Evolutionary conservation across 1,140 invertebrate species (phyloP), one percentile per base, ranked within the genome.

Genomic region (Drosophila ambigua): DNA sequence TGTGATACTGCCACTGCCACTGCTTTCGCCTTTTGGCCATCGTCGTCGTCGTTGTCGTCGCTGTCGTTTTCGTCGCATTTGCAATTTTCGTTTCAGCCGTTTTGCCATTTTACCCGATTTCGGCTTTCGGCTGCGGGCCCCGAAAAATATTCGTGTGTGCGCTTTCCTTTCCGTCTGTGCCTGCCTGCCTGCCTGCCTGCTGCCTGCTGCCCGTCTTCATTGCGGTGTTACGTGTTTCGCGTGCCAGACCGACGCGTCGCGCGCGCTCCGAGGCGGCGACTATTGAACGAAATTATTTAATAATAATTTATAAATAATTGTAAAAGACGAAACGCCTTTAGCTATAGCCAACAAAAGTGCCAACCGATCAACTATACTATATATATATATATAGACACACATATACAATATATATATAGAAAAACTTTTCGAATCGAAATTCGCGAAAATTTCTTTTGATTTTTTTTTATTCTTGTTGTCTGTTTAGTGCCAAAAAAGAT

Each of bases 191-290:
- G 23, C 23, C 23, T 24, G 23, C 23, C 4, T 3, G 23, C 65
- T 72, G 78, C 55, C 52, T 66, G 53, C 73, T 24, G 23, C 3
- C 23, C 67, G 79, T 72, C 82, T 83, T 91, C 90, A 91, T 91
- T 91, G 90, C 90, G 90, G 90, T 91, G 90, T 91, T 91, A 91
- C 90, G 90, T 90, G 90, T 91, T 90, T 84, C 81, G 89, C 81
- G 90, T 91, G 89, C 88, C 83, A 91, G 90, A 91, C 90, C 65
- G 89, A 77, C 77, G 65, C 79, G 83, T 75, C 73, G 75, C 66
- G 83, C 78, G 82, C 82, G 82, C 62, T 64, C 53, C 62, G 76
- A 69, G 58, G 74, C 74, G 74, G 82, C 82, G 76, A 77, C 44
- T 58, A 73, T 66, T 77, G 50, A 68, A 53, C 54, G 63, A 77